A percentile compares a stretch with the other conserved stretches of the same genome.
Conservation (phyloP, 2,888 invertebrate species). For the Brachypterus glaber region DNA sequence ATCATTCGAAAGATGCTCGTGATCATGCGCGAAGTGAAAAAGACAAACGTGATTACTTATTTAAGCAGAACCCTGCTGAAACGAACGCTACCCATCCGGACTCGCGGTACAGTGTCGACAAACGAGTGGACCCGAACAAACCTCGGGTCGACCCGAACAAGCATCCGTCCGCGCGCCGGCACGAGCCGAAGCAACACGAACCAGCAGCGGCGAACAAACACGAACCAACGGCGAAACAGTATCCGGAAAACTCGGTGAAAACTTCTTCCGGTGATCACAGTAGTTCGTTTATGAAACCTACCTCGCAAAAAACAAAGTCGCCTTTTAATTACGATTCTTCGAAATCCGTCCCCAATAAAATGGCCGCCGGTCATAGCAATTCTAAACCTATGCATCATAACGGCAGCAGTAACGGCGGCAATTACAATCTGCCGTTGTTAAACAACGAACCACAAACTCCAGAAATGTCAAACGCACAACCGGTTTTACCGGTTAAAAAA, state of each 20-base stretch:
- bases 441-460: conserved; percentile 18
- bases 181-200: conserved; percentile 27
- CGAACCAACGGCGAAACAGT: no score
- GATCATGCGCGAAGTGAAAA: conserved; percentile 13
- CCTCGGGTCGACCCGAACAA: conserved; percentile 28
- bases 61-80: conserved; percentile 29
- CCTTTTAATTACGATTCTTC: conserved; percentile 31
- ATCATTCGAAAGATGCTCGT: conserved; percentile 15
- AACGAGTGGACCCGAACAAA: conserved; percentile 18
- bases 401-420: conserved; percentile 17
- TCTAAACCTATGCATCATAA: conserved; percentile 19
- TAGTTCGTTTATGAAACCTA: conserved; percentile 31
- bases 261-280: conserved; percentile 30
- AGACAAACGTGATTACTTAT: conserved; percentile 29
- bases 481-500: conserved; percentile 40
- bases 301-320: conserved; percentile 37
- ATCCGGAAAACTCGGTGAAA: no score
- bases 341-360: conserved; percentile 36
- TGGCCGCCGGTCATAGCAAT: conserved; percentile 9
- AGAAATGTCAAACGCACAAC: conserved; percentile 14
- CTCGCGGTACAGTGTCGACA: conserved; percentile 24
- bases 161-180: conserved; percentile 24
- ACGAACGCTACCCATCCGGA: conserved; percentile 23
- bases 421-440: conserved; percentile 9
- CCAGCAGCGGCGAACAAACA: no score